Evolutionary conservation across 2,797 vertebrate genomes (phyloP).

Genomic region (Synaphobranchus kaupii): DNA sequence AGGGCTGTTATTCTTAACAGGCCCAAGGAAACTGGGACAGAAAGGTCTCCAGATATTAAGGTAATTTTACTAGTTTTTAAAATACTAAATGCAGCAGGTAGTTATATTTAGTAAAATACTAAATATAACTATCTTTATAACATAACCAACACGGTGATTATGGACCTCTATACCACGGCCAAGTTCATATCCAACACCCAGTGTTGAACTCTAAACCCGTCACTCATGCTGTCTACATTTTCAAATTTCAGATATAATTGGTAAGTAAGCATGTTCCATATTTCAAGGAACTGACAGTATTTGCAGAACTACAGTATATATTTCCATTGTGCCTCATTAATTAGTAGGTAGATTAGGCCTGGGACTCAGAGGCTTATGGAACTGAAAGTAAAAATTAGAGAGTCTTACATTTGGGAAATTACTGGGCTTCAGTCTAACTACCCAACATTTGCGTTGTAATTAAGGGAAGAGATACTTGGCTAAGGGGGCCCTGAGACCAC

Average conservation of each 20-base stretch:
- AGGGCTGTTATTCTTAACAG: not conserved
- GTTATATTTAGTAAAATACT: no score
- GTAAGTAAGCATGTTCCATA: not conserved
- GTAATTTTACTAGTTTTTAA: not conserved
- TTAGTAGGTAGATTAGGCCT: not conserved
- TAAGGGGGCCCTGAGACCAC: not conserved
- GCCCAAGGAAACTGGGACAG: not conserved
- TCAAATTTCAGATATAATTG: not conserved
- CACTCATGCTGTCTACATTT: not conserved
- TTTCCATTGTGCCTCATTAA: not conserved
- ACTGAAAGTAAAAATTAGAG: not conserved
- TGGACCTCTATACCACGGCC: not conserved
- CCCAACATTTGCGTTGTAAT: not conserved
- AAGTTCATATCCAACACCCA: not conserved
- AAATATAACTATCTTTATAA: not conserved
- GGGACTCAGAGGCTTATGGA: not conserved
- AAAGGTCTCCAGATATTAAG: not conserved
- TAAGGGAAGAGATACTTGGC: not conserved
- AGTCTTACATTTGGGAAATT: constrained; percentile 8
- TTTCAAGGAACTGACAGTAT: not conserved
- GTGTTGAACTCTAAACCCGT: not conserved
- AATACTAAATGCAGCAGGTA: not conserved
- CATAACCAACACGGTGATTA: not conserved
- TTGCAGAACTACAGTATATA: not conserved
- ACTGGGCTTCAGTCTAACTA: not conserved